Evolutionary conservation across 2,797 vertebrate species (phyloP), one percentile per base, ranked within the genome.

Genomic region (Muscicapa striata): DNA sequence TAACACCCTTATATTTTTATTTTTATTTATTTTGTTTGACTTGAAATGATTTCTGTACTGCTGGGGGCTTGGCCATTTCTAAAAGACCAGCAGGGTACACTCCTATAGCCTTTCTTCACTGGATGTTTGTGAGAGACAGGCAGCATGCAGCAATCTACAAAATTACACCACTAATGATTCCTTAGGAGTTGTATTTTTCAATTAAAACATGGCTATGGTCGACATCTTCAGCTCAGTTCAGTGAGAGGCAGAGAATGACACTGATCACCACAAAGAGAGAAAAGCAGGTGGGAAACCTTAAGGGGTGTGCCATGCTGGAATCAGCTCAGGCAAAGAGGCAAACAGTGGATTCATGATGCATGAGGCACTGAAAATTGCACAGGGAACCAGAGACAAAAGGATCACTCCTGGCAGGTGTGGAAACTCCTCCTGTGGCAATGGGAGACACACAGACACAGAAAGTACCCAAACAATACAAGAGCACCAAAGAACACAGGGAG

Each of bases 1-100:
- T 19, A 46, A 13, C 12, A 24, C 23, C 29, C 7, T 51, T 0
- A 1, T 45, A 59, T 13, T 8, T 30, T 48, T 5, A 30, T 51
- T 51, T 30, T 49, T 43, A 34, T 18, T 52, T 45, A 26, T 43
- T 51, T 62, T 41, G 40, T n/a, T 55, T 2, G 30, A 40, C 6
- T 83, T 48, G 17, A 41, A 55, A 59, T 21, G 3, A 2, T 59
- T 83, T 61, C 38, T 64, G 8, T 20, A n/a, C 12, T 80, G 52
- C 13, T 26, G 7, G 11, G 41, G 77, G 14, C 30, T 30, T n/a
- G 38, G 16, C 15, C 17, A 15, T 68, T 85, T 84, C 57, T 67
- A 72, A 75, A n/a, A 13, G 19, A 54, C 58, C 62, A 57, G 17
- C 34, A 67, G 19, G 38, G 21, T 26, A 66, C 20, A 15, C 4